phyloP scores from a whole-genome alignment of 2,888 invertebrate genomes.

The Alentia gelatinosa region DNA sequence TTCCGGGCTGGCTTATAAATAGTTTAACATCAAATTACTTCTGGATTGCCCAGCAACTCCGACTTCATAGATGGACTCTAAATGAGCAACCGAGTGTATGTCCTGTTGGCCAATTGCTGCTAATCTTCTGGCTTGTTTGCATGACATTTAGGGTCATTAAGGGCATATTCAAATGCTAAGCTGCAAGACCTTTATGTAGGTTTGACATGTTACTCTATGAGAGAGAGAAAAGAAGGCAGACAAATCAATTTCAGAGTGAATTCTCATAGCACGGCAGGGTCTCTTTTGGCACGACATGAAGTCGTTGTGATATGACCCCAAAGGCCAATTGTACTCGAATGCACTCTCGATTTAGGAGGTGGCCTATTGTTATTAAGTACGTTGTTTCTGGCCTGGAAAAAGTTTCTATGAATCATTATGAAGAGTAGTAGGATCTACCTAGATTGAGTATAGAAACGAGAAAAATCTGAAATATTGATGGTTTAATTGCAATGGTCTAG shows the following conservation, averaged over 20 bases:
- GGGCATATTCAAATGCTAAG: constrained; percentile 27
- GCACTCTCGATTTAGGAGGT: background rate
- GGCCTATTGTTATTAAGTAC: background rate
- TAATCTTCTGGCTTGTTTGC: constrained; percentile 32
- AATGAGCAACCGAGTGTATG: constrained; percentile 20
- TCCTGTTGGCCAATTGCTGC: background rate
- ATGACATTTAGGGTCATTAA: constrained; percentile 34
- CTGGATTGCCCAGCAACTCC: background rate
- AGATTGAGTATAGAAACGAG: no score
- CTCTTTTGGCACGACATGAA: background rate
- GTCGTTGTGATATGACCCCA: background rate
- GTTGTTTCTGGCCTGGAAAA: no score
- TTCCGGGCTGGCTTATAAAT: background rate
- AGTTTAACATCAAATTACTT: constrained; percentile 5
- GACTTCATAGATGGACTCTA: constrained; percentile 15
- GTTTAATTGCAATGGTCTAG: no score
- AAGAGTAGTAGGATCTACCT: no score
- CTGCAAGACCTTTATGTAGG: background rate
- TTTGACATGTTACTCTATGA: constrained; percentile 35
- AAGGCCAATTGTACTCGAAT: constrained; percentile 4
- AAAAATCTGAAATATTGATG: no score
- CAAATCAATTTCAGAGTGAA: background rate
- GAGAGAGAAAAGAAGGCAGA: constrained; percentile 23
- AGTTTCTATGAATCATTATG: no score
- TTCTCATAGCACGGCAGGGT: background rate